These are phyloP conservation scores for Craseonycteris thonglongyai DNA, from an alignment of 2,113 vertebrate genomes.

Conservation along the genomic window DNA sequence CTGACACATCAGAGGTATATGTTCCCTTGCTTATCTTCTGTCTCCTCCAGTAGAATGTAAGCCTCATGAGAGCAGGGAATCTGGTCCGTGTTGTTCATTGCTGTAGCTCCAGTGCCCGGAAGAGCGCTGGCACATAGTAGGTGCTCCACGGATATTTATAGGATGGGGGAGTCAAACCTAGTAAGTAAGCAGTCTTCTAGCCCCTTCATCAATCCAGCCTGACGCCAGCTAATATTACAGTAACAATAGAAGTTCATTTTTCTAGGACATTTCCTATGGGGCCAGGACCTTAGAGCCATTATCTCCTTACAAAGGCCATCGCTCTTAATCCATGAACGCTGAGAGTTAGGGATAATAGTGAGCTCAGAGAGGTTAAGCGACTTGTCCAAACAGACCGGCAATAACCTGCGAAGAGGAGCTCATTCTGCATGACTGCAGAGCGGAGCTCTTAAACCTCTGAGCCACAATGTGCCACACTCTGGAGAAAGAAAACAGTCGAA, in stretches of 20 bases:
- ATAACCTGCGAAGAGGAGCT: not conserved
- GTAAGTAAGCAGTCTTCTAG: not conserved
- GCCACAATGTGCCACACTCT: not conserved
- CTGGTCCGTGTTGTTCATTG: not conserved
- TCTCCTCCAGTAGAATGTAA: not conserved
- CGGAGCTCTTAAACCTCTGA: not conserved
- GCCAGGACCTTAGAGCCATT: not conserved
- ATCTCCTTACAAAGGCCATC: not conserved
- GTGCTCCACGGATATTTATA: not conserved
- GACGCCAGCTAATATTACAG: not conserved
- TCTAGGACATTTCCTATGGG: not conserved
- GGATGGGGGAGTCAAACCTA: not conserved
- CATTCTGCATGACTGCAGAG: not conserved
- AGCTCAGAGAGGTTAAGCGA: not conserved
- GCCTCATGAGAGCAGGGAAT: no score
- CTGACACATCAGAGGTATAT: not conserved
- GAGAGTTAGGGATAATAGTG: not conserved
- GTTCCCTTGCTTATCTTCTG: not conserved
- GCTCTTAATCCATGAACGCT: not conserved
- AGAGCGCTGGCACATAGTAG: not conserved
- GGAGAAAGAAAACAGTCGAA: not conserved
- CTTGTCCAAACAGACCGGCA: not conserved
- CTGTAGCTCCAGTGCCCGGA: not conserved
- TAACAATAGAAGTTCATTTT: not conserved
- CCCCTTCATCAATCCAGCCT: not conserved